phyloP scores from a whole-genome alignment of 2,113 vertebrate species.

The Pachyramphus minor region DNA sequence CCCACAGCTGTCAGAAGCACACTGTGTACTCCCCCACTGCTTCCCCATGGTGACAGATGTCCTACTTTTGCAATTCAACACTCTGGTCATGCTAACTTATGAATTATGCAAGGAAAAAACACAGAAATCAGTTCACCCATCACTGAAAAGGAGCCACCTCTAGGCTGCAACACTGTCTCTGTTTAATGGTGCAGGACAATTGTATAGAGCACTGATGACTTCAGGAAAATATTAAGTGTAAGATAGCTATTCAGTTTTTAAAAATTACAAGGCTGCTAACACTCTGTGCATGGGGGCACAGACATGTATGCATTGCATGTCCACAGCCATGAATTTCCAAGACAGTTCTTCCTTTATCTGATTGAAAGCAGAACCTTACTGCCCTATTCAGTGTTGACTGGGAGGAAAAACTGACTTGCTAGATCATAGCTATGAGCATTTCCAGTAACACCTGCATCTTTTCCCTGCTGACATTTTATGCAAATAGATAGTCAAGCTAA shows the following conservation, averaged over 20 bases:
- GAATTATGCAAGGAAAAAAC: conserved; percentile 56
- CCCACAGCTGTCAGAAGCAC: conserved; percentile 26
- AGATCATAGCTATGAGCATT: not conserved
- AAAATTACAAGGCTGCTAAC: not conserved
- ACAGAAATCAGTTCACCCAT: conserved; percentile 26
- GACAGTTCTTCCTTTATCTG: not conserved
- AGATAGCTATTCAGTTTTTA: not conserved
- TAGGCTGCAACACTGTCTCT: conserved; percentile 22
- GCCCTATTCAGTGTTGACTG: not conserved
- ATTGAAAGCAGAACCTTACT: not conserved
- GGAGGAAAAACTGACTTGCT: not conserved
- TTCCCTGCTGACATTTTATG: not conserved
- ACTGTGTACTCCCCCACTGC: not conserved
- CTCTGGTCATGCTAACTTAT: conserved; percentile 46
- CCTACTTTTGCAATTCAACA: conserved; percentile 56
- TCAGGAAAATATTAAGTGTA: not conserved
- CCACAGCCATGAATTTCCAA: not conserved
- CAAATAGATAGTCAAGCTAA: not conserved
- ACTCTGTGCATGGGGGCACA: not conserved
- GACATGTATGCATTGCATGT: not conserved
- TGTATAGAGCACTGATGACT: not conserved
- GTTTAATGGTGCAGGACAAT: not conserved
- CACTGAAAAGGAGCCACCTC: conserved; percentile 40
- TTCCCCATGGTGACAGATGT: conserved; percentile 64
- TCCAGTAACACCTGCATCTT: not conserved